Evolutionary conservation across 2,888 invertebrate species (phyloP), one percentile per base, ranked within the genome.

Genomic region (Caenorhabditis sp.): DNA sequence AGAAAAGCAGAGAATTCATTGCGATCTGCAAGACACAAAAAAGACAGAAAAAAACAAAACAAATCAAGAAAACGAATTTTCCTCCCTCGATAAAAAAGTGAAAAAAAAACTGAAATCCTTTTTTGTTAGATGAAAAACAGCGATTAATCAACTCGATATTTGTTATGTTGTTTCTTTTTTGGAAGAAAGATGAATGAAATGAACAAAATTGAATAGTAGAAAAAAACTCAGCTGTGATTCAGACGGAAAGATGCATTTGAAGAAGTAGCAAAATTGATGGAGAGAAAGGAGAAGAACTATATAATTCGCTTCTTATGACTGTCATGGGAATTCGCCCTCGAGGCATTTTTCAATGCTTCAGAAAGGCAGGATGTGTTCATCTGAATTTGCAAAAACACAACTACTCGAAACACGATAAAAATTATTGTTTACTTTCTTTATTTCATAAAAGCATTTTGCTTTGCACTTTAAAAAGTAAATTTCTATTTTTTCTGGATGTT

Each of bases 291-390:
- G 49, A 36, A 64, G 72, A 73, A 73, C 73, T 73, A 73, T 73
- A 73, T 73, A 73, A 73, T 73, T 68, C 72, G 43, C 68, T 65
- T 68, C 69, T 73, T 73, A 73, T 73, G 73, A 69, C 73, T 69
- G 69, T 69, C 73, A 61, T 63, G 73, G 73, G 73, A 73, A 73
- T 73, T 69, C 54, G 67, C 49, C 72, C 68, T 52, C 58, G 49
- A 71, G 71, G 64, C 71, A 71, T 56, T 60, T 57, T 57, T 26
- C 58, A 43, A 43, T 43, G 43, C 43, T 17, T 43, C 17, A 5
- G 17, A 38, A 31, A 57, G 20, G 49, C 31, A 14, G n/a, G 31
- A 43, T 20, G 52, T 43, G 43, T 43, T 43, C 43, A 43, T 43
- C 43, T 43, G 43, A 43, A 43, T 17, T 17, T 43, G 43, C 17